Evolutionary conservation across 2,888 invertebrate genomes (phyloP), one percentile per base, ranked within the genome.

Genomic region (Agonum fuliginosum): DNA sequence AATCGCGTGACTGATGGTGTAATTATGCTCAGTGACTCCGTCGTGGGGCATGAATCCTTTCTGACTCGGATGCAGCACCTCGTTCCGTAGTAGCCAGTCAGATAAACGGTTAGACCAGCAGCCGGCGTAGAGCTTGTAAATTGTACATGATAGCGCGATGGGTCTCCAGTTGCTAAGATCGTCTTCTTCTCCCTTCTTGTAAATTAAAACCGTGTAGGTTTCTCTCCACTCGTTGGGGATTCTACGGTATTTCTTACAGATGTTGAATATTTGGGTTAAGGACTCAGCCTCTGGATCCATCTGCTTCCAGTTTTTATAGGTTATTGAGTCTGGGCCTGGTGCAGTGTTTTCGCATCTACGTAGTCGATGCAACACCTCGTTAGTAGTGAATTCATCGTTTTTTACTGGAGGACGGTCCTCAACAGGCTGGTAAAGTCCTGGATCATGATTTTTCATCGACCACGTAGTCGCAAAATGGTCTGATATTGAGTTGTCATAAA

Each of bases 321-420:
- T n/a, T 6, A 69, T 41, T 8, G n/a, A 12, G 6, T 69, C 69
- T 4, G 20, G 69, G 10, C 69, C 69, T 12, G 46, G 69, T 3
- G 43, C 69, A 14, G 69, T 69, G 43, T 69, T 69, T 19, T 20
- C 69, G 19, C 69, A 43, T 10, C 24, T 41, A 8, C 46, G 19
- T 2, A 69, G 43, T 20, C 24, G 37, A 12, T 2, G 22, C 14
- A 4, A n/a, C 20, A 69, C 43, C 12, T 69, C 69, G 2, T 12
- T 8, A 12, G 14, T 1, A 10, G 19, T 14, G 10, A 65, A 65
- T 1, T 58, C 54, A 10, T 5, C 54, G 20, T 8, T 48, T 2
- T 43, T 10, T 2, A 43, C 5, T 5, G 5, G 8, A 6, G 19
- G 46, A 1, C 46, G 46, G 17, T 19, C 5, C 2, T 5, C 17